phyloP scores from a whole-genome alignment of 2,888 invertebrate species.

The Napeogenes sylphis region DNA sequence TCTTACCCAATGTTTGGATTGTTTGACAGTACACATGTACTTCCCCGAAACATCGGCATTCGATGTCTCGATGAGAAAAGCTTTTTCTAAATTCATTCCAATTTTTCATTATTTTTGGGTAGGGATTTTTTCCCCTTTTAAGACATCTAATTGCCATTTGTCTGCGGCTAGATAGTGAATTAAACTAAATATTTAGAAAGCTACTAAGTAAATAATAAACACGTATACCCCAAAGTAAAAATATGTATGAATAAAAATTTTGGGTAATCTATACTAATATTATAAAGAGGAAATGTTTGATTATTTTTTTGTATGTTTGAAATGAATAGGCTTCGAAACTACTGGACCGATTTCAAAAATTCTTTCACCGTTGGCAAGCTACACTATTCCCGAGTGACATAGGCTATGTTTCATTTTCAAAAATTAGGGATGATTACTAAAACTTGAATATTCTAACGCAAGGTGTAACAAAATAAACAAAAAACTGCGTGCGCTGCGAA shows the following conservation, averaged over 20 bases:
- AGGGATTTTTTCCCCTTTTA: conserved; percentile 55
- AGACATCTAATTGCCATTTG: conserved; percentile 72
- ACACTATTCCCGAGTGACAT: too few species aligned
- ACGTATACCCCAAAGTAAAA: neutral
- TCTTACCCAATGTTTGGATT: conserved; percentile 75
- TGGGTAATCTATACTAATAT: too few species aligned
- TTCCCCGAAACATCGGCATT: conserved; percentile 71
- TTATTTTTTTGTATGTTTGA: too few species aligned
- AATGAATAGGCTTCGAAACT: too few species aligned
- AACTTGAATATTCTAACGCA: too few species aligned
- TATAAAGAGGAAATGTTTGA: too few species aligned
- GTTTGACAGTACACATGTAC: conserved; percentile 71
- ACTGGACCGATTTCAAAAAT: too few species aligned
- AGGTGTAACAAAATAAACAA: too few species aligned
- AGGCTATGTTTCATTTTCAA: too few species aligned
- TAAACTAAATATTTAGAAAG: conserved; percentile 48
- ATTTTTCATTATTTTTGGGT: conserved; percentile 56
- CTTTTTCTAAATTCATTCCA: conserved; percentile 73
- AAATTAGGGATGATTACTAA: too few species aligned
- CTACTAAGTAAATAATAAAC: neutral
- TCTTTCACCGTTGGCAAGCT: too few species aligned
- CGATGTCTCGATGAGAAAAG: conserved; percentile 65
- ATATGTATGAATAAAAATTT: conserved; percentile 31
- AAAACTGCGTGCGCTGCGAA: too few species aligned
- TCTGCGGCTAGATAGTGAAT: conserved; percentile 77